A percentile compares a stretch with the other conserved stretches of the same genome.
phyloP scores from a whole-genome alignment of 2,113 vertebrate species.

The Axis porcinus region DNA sequence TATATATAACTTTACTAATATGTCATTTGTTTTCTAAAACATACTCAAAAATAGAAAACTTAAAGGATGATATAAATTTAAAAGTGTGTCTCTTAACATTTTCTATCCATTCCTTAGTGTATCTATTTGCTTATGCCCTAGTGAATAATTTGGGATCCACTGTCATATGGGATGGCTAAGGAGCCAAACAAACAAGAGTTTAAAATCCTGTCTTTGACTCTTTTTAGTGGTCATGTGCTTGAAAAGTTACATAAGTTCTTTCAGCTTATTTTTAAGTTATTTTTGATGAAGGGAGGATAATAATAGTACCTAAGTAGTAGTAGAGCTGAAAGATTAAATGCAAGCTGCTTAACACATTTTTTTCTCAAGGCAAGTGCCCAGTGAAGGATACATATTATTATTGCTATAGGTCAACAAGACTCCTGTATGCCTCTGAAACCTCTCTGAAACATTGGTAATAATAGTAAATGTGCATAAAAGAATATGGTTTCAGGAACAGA shows the following conservation, averaged over 20 bases:
- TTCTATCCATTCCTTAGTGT: neutral
- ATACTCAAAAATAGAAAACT: neutral
- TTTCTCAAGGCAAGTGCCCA: neutral
- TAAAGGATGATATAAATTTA: neutral
- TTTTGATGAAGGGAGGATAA: neutral
- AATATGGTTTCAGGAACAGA: neutral
- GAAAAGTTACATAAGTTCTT: neutral
- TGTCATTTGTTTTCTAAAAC: neutral
- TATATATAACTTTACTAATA: neutral
- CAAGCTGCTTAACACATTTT: neutral
- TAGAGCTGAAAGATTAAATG: neutral
- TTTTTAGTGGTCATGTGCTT: neutral
- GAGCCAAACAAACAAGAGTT: neutral
- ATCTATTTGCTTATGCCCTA: neutral
- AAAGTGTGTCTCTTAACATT: neutral
- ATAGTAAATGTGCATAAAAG: neutral
- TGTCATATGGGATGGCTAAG: neutral
- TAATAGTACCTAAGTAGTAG: neutral
- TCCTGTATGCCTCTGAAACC: neutral
- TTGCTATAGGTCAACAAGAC: neutral
- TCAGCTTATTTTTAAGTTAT: neutral
- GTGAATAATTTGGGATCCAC: neutral
- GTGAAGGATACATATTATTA: neutral
- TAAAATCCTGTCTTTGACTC: neutral
- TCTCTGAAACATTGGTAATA: neutral